Base-by-base conservation (phyloP, 2,888 invertebrate species). In the Pseudococcus longispinus region DNA sequence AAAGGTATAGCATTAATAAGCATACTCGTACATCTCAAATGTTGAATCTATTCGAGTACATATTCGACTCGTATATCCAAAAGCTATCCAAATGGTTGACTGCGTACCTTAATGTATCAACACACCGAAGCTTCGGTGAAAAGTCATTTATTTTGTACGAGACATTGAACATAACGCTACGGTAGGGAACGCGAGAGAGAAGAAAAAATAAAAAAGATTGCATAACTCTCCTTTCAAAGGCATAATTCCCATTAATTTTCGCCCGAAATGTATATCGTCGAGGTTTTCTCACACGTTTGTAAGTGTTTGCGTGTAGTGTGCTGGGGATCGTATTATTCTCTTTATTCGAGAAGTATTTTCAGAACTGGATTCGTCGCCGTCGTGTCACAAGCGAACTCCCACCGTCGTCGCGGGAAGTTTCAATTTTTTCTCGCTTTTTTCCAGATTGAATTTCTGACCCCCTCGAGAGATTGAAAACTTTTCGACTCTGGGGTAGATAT, bases 171-270 rank as follows among this genome's bases (percentile, higher is more conserved):
- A 60, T 60, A 23, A 60, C 3, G 51, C 3, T 23, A 60, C 23
- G 60, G 23, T 23, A 60, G 23, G 60, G 13, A 11, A 23, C 60
- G 11, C 60, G 60, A 8, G 60, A 20, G 8, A 20, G 60, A 8
- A 23, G 23, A 60, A 55, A n/a, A n/a, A 23, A 60, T 60, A 60
- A 60, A 60, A 60, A 60, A 20, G 60, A 60, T 60, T 60, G 60
- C 60, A 60, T 60, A 60, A 60, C 60, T 60, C 60, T 60, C 60
- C 60, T 60, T 60, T 60, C 60, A 23, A 23, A 60, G 60, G 60
- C 60, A 60, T 60, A 60, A 60, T 60, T 60, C 60, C 60, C 60
- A 60, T 60, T 60, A 60, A 60, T 60, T 23, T 60, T 37, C 37
- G 37, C 23, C 6, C 9, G 23, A 23, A 60, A 60, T 23, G 60